Evolutionary conservation across 2,797 vertebrate genomes (phyloP), one percentile per base, ranked within the genome.

Genomic region (Pithecia hirsuta): DNA sequence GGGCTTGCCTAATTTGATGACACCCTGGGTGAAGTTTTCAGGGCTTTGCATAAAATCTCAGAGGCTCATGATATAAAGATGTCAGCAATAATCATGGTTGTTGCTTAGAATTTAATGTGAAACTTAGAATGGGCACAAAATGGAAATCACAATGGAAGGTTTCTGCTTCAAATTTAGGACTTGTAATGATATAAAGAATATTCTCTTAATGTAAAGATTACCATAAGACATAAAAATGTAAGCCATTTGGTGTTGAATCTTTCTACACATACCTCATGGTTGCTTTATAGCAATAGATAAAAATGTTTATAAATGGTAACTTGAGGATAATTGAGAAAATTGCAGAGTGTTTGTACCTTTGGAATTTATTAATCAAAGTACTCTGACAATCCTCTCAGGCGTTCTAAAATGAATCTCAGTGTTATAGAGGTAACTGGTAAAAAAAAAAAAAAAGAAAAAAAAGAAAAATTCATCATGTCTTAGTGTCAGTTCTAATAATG

Each of bases 251-350:
- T 98, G 83, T 98, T 98, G 97, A 86, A 89, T 98, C 94, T 98
- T 74, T 97, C 93, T 97, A 75, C 93, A 98, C 97, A 98, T 94
- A 97, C 95, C 94, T 98, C 91, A 92, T 95, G 13, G 81, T 97
- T 98, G 97, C 96, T 98, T 98, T 98, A 98, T 87, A 98, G 96
- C 83, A 98, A 98, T 95, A 98, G 94, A 97, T 97, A 98, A 97
- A 97, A 97, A 96, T 98, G 96, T 98, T 98, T 98, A 98, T 98
- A 98, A 98, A 98, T 98, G 98, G 95, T 97, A 98, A 98, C 94
- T 48, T 81, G 98, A 98, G 98, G 94, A 97, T 93, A 98, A 97
- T 95, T 96, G 52, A 97, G 94, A 93, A 98, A 98, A 97, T 17
- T 97, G 93, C 91, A 72, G 74, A 89, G 57, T 96, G 50, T 94